A percentile compares a stretch with the other conserved stretches of the same genome.
Conservation (phyloP, 2,113 vertebrate genomes). For the Echinops telfairi region DNA sequence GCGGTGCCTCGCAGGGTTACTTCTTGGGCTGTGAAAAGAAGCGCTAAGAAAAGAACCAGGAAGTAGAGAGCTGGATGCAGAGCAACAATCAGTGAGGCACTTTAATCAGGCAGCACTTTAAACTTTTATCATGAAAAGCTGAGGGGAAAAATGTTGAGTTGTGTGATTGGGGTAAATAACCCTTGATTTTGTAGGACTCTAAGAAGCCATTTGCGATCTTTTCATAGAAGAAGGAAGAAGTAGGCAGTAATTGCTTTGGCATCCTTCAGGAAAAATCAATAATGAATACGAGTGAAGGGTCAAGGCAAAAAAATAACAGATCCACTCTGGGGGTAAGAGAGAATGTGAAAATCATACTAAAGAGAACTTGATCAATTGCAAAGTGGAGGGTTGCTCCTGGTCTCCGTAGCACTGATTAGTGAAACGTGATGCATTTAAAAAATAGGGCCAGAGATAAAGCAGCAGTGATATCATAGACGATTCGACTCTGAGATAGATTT, state of each 20-base stretch:
- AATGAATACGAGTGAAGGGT: slow-evolving; percentile 82
- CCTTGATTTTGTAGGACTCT: slow-evolving; percentile 82
- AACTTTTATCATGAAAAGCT: slow-evolving; percentile 75
- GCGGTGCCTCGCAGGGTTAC: background rate
- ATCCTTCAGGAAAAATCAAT: slow-evolving; percentile 85
- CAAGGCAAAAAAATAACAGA: slow-evolving; percentile 78
- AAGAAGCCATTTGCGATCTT: slow-evolving; percentile 77
- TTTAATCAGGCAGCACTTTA: slow-evolving; percentile 80
- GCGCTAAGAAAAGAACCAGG: slow-evolving; percentile 53
- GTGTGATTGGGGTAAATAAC: slow-evolving; percentile 81
- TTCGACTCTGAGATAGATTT: background rate
- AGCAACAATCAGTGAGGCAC: slow-evolving; percentile 77
- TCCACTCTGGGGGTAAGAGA: slow-evolving; percentile 60
- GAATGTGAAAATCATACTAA: slow-evolving; percentile 78
- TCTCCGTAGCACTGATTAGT: slow-evolving; percentile 57
- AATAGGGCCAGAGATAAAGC: slow-evolving; percentile 49
- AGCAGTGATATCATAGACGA: slow-evolving; percentile 49
- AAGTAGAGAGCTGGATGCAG: slow-evolving; percentile 30
- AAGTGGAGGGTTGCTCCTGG: slow-evolving; percentile 58
- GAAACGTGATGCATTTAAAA: slow-evolving; percentile 53
- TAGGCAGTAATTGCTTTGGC: slow-evolving; percentile 79
- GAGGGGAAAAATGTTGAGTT: slow-evolving; percentile 52
- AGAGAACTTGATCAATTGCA: slow-evolving; percentile 70
- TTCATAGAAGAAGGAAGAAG: slow-evolving; percentile 78
- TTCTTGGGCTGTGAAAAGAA: slow-evolving; percentile 53